Percentiles rank a stretch among this genome's conserved stretches.
These are phyloP conservation scores for Chroicocephalus ridibundus DNA, from an alignment of 2,113 vertebrate species.

Conservation along the genomic window DNA sequence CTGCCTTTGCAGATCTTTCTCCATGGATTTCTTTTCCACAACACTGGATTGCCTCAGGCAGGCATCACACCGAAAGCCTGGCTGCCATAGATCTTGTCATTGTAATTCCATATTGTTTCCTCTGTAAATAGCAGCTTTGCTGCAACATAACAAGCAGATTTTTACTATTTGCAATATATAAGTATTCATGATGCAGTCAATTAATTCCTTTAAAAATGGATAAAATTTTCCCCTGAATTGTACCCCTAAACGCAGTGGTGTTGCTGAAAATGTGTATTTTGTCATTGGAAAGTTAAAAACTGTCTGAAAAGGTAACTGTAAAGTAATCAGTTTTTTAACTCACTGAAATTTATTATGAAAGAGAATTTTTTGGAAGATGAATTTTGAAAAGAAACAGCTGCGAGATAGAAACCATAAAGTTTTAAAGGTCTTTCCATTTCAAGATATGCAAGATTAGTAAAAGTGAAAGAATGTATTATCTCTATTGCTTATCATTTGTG, in stretches of 20 bases:
- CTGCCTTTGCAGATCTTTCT: neutral
- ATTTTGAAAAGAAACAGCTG: constrained; percentile 11
- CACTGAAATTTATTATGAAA: neutral
- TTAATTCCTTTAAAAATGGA: neutral
- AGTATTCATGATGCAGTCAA: neutral
- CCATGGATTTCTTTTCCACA: neutral
- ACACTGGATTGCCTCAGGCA: constrained; percentile 4
- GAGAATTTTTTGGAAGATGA: neutral
- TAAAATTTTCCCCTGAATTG: neutral
- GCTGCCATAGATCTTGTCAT: neutral
- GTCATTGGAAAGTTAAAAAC: neutral
- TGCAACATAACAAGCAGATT: neutral
- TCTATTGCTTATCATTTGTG: neutral
- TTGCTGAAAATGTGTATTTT: neutral
- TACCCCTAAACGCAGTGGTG: neutral
- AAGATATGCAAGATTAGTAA: neutral
- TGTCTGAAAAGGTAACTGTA: neutral
- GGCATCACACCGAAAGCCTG: neutral
- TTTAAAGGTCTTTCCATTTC: constrained; percentile 18
- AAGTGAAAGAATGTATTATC: neutral
- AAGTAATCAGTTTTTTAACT: neutral
- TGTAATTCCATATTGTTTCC: neutral
- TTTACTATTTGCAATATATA: neutral
- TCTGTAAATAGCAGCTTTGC: neutral
- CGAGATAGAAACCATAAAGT: neutral